Conservation (phyloP, 1,140 invertebrate species). For the Drosophila jambulina region DNA sequence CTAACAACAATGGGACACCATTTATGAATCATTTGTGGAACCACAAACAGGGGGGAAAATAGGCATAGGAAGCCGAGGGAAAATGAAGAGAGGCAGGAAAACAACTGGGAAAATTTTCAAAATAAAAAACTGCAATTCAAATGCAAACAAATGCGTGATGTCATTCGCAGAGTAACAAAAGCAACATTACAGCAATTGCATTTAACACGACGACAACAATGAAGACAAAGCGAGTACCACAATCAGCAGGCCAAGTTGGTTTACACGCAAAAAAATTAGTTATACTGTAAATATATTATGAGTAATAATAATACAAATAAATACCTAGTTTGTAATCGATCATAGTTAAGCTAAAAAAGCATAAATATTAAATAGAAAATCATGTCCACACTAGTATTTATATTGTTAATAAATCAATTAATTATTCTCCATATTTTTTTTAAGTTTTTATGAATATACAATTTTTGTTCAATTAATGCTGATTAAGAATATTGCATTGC, state of each 20-base stretch:
- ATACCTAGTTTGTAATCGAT: background rate
- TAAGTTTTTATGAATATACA: too few relatives aligned
- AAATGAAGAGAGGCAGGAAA: slow-evolving; percentile 3
- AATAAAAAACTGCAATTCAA: slow-evolving; percentile 22
- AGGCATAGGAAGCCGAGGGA: slow-evolving; percentile 5
- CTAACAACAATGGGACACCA: slow-evolving; percentile 46
- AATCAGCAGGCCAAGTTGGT: slow-evolving; percentile 37
- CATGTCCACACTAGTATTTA: too few relatives aligned
- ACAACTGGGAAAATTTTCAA: slow-evolving; percentile 11
- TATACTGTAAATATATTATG: too few relatives aligned
- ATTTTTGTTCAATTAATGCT: too few relatives aligned
- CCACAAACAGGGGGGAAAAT: background rate
- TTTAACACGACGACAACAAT: slow-evolving; percentile 46
- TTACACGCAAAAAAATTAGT: background rate
- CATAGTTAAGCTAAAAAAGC: background rate
- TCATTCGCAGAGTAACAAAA: slow-evolving; percentile 36
- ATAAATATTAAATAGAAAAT: too few relatives aligned
- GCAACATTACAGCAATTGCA: slow-evolving; percentile 49
- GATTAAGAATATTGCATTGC: too few relatives aligned
- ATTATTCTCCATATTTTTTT: too few relatives aligned
- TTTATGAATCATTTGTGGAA: slow-evolving; percentile 42
- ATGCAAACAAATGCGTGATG: slow-evolving; percentile 56
- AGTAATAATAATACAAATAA: background rate
- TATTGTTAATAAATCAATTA: too few relatives aligned
- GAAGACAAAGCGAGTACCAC: slow-evolving; percentile 31